These are phyloP conservation scores for Tetrapedia diversipes DNA, from an alignment of 2,888 invertebrate species.

Conservation along the genomic window DNA sequence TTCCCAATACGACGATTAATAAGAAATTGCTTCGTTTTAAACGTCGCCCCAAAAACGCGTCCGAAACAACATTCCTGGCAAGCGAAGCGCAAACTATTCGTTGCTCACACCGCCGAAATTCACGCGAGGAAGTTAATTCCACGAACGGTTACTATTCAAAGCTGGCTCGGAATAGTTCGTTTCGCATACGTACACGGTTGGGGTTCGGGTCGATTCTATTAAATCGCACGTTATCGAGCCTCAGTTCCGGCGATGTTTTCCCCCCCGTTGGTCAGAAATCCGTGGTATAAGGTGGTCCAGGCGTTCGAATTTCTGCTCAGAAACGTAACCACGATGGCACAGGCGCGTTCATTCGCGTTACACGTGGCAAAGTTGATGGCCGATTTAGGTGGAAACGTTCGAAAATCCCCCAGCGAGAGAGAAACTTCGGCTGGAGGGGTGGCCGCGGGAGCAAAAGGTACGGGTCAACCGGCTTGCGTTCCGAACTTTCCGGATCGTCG, in stretches of 20 bases:
- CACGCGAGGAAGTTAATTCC: background rate
- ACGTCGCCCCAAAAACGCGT: background rate
- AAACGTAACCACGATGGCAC: conserved; percentile 31
- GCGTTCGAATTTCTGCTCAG: conserved; percentile 6
- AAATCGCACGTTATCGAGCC: conserved; percentile 27
- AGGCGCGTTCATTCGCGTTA: conserved; percentile 15
- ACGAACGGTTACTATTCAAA: background rate
- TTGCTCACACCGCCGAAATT: too few relatives aligned
- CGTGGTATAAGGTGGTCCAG: background rate
- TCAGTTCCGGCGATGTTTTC: conserved; percentile 23
- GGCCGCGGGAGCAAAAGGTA: conserved; percentile 30
- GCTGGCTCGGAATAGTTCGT: background rate
- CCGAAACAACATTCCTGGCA: too few relatives aligned
- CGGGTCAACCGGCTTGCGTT: conserved; percentile 59
- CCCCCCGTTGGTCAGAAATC: conserved; percentile 13
- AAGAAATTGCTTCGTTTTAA: background rate
- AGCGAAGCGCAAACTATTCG: background rate
- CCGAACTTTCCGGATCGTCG: conserved; percentile 50
- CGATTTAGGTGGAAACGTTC: conserved; percentile 35
- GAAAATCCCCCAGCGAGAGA: conserved; percentile 46
- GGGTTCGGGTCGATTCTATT: conserved; percentile 16
- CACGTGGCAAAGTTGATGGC: conserved; percentile 40
- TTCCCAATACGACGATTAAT: too few relatives aligned
- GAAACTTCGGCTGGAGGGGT: conserved; percentile 47
- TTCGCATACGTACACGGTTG: background rate